Conservation (phyloP, 2,113 vertebrate genomes). For the Syngnathus scovelli region DNA sequence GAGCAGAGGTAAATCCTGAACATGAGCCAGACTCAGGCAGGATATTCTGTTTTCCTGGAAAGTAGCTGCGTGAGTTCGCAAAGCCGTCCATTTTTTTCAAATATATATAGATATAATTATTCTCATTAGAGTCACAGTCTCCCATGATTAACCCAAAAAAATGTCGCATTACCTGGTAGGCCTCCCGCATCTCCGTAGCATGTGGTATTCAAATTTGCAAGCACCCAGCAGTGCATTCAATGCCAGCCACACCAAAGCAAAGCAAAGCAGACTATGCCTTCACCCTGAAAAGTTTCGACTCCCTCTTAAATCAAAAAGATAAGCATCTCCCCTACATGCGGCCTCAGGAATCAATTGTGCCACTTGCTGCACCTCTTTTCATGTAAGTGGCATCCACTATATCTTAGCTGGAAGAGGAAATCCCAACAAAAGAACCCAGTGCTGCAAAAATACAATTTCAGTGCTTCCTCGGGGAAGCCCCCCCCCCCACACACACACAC, state of each 20-base stretch:
- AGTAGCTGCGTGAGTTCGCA: no score
- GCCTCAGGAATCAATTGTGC: not conserved
- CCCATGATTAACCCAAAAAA: not conserved
- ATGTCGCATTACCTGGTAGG: not conserved
- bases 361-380: conserved; percentile 18
- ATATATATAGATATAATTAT: no score
- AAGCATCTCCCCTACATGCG: not conserved
- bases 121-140: no score
- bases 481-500: not conserved
- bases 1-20: no score
- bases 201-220: not conserved
- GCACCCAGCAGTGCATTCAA: not conserved
- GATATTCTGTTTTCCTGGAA: no score
- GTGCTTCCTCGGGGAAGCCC: conserved; percentile 24
- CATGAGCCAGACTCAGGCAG: no score
- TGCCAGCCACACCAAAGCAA: no score
- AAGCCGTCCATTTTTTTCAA: no score
- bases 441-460: conserved; percentile 13
- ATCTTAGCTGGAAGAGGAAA: conserved; percentile 44
- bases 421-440: conserved; percentile 31
- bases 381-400: conserved; percentile 38
- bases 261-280: not conserved
- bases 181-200: not conserved
- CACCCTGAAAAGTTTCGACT: not conserved
- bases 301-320: not conserved